These are phyloP conservation scores for Orius laevigatus DNA, from an alignment of 1,140 invertebrate species.

Conservation along the genomic window DNA sequence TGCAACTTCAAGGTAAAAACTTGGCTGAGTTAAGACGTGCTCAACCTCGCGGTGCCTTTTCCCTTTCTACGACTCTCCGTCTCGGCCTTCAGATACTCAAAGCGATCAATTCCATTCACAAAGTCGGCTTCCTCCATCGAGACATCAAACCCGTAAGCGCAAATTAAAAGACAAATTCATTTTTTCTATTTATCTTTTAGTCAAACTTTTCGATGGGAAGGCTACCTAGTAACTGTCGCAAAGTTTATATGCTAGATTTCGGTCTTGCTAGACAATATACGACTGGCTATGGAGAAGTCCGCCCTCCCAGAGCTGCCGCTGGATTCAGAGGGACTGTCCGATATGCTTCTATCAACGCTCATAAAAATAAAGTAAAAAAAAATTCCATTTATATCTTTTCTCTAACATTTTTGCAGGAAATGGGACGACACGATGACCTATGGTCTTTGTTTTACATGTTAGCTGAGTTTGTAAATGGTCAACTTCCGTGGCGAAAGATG, in stretches of 20 bases:
- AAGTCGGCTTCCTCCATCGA: conserved; percentile 96
- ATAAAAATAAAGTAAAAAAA: conserved; percentile 75
- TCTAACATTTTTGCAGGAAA: conserved; percentile 45
- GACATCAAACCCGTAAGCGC: conserved; percentile 91
- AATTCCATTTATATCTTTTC: background rate
- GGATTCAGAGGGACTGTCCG: conserved; percentile 97
- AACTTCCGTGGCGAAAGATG: conserved; percentile 97
- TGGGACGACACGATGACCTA: conserved; percentile 97
- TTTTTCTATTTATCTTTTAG: conserved; percentile 35
- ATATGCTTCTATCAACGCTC: conserved; percentile 99
- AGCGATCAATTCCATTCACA: conserved; percentile 96
- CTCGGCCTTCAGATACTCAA: conserved; percentile 93
- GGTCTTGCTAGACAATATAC: conserved; percentile 96
- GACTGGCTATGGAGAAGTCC: conserved; percentile 83
- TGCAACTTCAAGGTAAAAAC: conserved; percentile 98
- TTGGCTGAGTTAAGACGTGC: conserved; percentile 87
- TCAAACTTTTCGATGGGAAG: conserved; percentile 99
- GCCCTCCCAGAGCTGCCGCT: conserved; percentile 89
- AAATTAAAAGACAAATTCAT: too few species aligned
- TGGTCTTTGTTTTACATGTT: conserved; percentile 99
- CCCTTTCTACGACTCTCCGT: conserved; percentile 85
- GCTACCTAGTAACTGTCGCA: conserved; percentile 66
- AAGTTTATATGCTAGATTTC: conserved; percentile 99
- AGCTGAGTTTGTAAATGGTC: conserved; percentile 96
- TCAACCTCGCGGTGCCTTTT: conserved; percentile 90